Conservation (phyloP, 2,797 vertebrate species). For the Aselliscus stoliczkanus region DNA sequence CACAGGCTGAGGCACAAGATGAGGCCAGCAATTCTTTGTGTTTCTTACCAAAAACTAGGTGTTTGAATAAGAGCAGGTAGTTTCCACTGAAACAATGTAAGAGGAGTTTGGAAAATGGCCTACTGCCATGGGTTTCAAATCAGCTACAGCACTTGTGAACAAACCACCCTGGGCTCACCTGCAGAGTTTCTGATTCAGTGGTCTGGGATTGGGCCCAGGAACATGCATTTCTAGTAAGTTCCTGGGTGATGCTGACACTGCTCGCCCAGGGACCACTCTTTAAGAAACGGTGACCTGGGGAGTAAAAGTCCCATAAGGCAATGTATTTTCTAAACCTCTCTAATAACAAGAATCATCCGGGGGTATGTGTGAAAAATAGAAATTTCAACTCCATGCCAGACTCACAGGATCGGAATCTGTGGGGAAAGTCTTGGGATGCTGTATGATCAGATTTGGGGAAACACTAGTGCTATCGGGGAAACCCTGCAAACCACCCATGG, state of each 20-base stretch:
- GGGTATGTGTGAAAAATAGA: not conserved
- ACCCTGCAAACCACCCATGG: too few species aligned
- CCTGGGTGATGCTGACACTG: not conserved
- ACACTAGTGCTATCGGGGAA: not conserved
- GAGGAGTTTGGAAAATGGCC: not conserved
- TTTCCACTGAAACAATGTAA: not conserved
- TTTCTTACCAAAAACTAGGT: not conserved
- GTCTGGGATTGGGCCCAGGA: not conserved
- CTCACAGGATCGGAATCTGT: not conserved
- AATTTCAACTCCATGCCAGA: not conserved
- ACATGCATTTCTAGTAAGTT: not conserved
- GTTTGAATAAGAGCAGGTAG: not conserved
- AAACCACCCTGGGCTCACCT: not conserved
- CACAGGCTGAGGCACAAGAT: too few species aligned
- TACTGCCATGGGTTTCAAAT: not conserved
- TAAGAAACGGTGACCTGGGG: not conserved
- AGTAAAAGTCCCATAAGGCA: not conserved
- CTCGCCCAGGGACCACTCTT: not conserved
- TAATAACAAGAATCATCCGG: not conserved
- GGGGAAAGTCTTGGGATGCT: not conserved
- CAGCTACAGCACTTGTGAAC: not conserved
- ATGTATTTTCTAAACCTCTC: not conserved
- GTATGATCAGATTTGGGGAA: not conserved
- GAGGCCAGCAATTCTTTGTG: not conserved
- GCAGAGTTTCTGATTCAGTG: not conserved